Evolutionary conservation across 2,888 invertebrate genomes (phyloP), one percentile per base, ranked within the genome.

Genomic region (Ornithoptera priamus): DNA sequence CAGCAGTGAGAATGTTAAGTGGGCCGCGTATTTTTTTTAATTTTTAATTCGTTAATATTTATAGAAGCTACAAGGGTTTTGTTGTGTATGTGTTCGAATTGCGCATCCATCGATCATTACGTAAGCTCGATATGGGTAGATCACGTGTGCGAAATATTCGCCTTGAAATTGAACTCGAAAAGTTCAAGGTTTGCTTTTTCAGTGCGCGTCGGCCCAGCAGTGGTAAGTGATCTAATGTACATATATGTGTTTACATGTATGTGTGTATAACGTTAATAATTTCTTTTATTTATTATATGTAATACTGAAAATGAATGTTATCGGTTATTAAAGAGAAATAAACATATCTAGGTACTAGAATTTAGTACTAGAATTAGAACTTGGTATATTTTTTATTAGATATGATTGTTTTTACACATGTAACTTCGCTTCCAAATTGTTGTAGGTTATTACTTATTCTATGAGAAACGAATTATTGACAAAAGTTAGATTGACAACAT

Each of bases 161-260:
- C 92, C 92, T 92, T 92, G 90, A 85, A 83, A 77, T 80, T 89
- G 90, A 92, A 90, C 92, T 89, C 85, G 73, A 75, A 71, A 83
- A 87, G 92, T 92, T 92, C 92, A 92, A 92, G 92, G 92, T 83
- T 88, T 82, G 80, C 85, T 92, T 91, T 58, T 92, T 92, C 88
- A 84, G 80, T 78, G 73, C 74, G 75, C 80, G 75, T 78, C 75
- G 76, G 78, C 74, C 80, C 80, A 87, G 83, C 79, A 85, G 87
- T 85, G 88, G 88, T 85, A 82, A 82, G 69, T 75, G 76, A 72
- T 74, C 53, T 53, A 53, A 6, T 53, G 53, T 53, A n/a, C n/a
- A 53, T 53, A n/a, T 15, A 15, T 53, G 6, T 53, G 7, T 76
- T 75, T 75, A 73, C 71, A 67, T 72, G 70, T 57, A 62, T 75